Conservation (phyloP, 2,113 vertebrate species). For the Promerops cafer region DNA sequence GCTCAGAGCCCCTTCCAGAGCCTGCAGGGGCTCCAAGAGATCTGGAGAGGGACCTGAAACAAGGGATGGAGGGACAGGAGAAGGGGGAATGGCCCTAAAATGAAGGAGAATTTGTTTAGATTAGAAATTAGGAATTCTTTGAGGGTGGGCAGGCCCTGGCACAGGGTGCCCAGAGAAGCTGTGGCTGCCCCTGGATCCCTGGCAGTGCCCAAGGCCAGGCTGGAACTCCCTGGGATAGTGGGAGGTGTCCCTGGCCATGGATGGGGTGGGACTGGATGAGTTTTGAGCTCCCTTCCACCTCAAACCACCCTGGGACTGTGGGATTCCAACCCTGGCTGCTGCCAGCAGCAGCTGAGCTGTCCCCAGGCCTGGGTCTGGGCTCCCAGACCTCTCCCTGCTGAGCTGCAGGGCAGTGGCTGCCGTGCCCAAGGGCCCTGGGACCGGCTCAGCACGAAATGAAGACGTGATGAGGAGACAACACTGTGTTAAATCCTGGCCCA, state of each 20-base stretch:
- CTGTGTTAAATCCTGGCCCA: not conserved
- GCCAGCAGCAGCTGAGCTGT: not conserved
- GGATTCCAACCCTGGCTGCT: not conserved
- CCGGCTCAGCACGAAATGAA: not conserved
- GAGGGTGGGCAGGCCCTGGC: not conserved
- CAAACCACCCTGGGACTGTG: not conserved
- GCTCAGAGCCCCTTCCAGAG: not conserved
- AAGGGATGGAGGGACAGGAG: not conserved
- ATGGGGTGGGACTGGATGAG: not conserved
- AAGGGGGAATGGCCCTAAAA: too few species aligned
- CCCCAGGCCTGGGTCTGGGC: fast-evolving
- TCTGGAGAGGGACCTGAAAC: not conserved
- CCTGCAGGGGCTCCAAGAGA: not conserved
- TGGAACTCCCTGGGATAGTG: fast-evolving
- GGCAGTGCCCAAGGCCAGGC: not conserved
- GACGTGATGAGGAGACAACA: not conserved
- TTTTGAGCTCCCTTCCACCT: not conserved
- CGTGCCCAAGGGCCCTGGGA: not conserved
- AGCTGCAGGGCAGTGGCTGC: not conserved
- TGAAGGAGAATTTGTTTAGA: not conserved
- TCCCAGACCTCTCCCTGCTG: not conserved
- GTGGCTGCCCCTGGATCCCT: not conserved
- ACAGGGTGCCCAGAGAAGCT: not conserved
- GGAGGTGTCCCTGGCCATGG: not conserved
- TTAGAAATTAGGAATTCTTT: not conserved